Conservation (phyloP, 2,797 vertebrate species). For the Eidolon dupreanum region DNA sequence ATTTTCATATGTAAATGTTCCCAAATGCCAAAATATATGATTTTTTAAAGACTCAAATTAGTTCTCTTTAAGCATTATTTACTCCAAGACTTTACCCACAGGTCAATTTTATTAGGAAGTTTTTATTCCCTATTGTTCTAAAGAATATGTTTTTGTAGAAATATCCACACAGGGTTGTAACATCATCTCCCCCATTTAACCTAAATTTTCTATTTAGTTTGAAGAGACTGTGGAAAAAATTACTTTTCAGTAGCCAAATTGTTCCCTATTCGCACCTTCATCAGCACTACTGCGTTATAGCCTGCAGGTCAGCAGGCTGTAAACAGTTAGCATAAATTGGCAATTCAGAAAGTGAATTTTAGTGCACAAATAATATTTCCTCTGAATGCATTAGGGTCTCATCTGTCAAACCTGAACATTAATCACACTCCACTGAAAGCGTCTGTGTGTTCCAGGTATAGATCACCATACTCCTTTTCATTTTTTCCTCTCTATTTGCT, state of each 20-base stretch:
- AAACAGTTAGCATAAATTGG: constrained; percentile 55
- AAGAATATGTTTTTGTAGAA: constrained; percentile 35
- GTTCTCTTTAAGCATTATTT: neutral
- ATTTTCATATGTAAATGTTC: neutral
- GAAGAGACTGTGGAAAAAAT: constrained; percentile 19
- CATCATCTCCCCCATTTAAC: constrained; percentile 9
- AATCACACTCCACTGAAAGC: neutral
- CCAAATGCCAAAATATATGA: neutral
- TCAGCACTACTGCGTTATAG: neutral
- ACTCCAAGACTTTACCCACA: neutral
- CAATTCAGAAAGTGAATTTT: constrained; percentile 69
- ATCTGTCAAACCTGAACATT: constrained; percentile 14
- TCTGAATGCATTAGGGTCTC: constrained; percentile 36
- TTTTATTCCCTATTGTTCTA: neutral
- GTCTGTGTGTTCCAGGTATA: neutral
- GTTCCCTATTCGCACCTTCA: constrained; percentile 28
- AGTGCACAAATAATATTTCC: constrained; percentile 67
- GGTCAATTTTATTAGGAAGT: neutral
- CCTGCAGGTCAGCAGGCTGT: constrained; percentile 30
- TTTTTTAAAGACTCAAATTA: neutral
- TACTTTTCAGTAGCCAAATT: constrained; percentile 42
- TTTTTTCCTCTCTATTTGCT: neutral
- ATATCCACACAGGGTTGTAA: neutral
- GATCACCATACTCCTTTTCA: neutral
- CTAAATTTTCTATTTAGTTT: constrained; percentile 51